A percentile compares a stretch with the other conserved stretches of the same genome.
Evolutionary conservation across 2,113 vertebrate genomes (phyloP).

Genomic region (Mormyrus lacerda): DNA sequence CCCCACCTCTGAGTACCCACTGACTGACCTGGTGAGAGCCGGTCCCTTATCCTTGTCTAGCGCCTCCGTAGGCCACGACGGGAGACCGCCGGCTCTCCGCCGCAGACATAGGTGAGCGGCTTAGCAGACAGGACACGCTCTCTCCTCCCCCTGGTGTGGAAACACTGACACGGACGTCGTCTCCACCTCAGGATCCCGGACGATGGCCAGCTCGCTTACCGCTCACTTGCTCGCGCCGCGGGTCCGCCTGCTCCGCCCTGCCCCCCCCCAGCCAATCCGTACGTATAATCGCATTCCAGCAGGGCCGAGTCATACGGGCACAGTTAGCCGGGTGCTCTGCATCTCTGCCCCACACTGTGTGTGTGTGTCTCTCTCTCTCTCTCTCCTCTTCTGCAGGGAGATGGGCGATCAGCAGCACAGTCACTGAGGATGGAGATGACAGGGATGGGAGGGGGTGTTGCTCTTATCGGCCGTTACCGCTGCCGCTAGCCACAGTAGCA

Average conservation of each 20-base stretch:
- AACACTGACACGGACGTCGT: background rate
- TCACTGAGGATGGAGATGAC: background rate
- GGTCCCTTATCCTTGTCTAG: background rate
- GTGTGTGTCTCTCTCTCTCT: background rate
- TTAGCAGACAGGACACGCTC: background rate
- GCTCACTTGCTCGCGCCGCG: background rate
- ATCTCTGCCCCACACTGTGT: slow-evolving; percentile 20
- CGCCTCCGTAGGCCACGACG: background rate
- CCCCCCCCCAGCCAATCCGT: slow-evolving; percentile 49
- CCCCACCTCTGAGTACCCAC: background rate
- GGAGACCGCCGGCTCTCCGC: background rate
- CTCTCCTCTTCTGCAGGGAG: slow-evolving; percentile 24
- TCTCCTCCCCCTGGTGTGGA: background rate
- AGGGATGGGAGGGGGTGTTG: background rate
- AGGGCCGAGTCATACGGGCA: slow-evolving; percentile 78
- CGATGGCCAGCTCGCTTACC: background rate
- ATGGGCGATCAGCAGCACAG: background rate
- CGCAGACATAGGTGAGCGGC: background rate
- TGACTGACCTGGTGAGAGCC: slow-evolving; percentile 19
- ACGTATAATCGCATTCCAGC: slow-evolving; percentile 76
- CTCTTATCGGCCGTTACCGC: slow-evolving; percentile 14
- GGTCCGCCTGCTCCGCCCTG: background rate
- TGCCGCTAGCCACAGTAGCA: background rate
- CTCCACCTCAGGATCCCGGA: background rate
- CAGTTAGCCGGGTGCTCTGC: slow-evolving; percentile 23